These are phyloP conservation scores for Penaeus japonicus DNA, from an alignment of 1,140 invertebrate species.

Conservation along the genomic window DNA sequence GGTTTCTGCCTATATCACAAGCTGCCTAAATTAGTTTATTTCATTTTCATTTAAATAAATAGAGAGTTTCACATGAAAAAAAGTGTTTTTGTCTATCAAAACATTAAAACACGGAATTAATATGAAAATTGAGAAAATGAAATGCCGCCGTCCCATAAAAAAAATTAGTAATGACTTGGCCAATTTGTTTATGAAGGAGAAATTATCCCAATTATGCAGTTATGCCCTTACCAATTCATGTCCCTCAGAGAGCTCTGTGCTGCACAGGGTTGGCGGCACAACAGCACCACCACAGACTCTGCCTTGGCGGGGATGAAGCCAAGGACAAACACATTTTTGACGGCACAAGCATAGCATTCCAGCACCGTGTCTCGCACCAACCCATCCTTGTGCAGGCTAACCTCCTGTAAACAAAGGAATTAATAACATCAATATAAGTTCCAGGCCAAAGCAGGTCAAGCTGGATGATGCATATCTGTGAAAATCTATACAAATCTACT, in stretches of 20 bases:
- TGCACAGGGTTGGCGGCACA: constrained; percentile 97
- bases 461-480: too few relatives aligned
- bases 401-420: constrained; percentile 72
- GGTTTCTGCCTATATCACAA: too few relatives aligned
- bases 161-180: too few relatives aligned
- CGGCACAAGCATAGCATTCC: constrained; percentile 99
- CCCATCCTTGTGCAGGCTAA: constrained; percentile 96
- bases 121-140: too few relatives aligned
- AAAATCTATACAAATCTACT: too few relatives aligned
- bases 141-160: too few relatives aligned
- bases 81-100: too few relatives aligned
- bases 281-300: constrained; percentile 97
- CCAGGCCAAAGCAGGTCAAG: too few relatives aligned
- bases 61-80: too few relatives aligned
- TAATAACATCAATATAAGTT: neutral
- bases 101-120: too few relatives aligned
- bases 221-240: constrained; percentile 87
- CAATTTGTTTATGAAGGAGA: neutral
- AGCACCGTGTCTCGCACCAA: constrained; percentile 96
- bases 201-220: neutral
- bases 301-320: constrained; percentile 99
- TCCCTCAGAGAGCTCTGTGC: constrained; percentile 95
- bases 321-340: constrained; percentile 95
- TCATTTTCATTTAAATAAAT: too few relatives aligned
- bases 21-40: too few relatives aligned